Base-by-base conservation (phyloP, 2,797 vertebrate genomes). In the Margarornis squamiger region DNA sequence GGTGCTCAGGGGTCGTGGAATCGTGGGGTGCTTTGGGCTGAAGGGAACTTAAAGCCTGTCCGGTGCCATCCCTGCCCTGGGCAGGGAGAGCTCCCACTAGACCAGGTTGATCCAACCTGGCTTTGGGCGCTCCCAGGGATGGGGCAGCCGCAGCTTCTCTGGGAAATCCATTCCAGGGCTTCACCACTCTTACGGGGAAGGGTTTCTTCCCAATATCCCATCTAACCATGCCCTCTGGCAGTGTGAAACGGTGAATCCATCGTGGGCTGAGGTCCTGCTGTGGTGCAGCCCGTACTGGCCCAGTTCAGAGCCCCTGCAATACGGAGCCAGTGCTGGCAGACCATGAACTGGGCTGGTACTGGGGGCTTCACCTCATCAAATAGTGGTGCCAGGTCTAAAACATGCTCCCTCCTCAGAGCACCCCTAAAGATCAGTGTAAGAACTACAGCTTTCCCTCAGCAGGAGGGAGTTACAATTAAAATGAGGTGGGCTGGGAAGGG, bases 51-150 rank as follows among this genome's bases (percentile, higher is more conserved):
- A 17, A 7, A 75, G 26, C 34, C 34, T 27, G 20, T 36, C 26
- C 30, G 15, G 12, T 54, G 21, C 14, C 39, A 46, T 8, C 1
- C 27, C 7, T 67, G n/a, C 21, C 39, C 4, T 6, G 38, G 76
- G 30, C 54, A 54, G 34, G 39, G 30, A 48, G 30, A 18, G 26
- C 3, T 38, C 46, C 23, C 41, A 12, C 55, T 36, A 11, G 9
- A 7, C 26, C 55, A 7, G 27, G 8, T 0, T 41, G 32, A 7
- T 62, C 26, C 70, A 32, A 0, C 4, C 55, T 36, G 63, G 55
- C 27, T 30, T 24, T 14, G 63, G 34, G 0, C 20, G 8, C 30
- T 54, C 5, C 9, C 55, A 75, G 30, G 62, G 48, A 41, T 48
- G 23, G 36, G 30, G 18, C 24, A 39, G n/a, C 39, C 30, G 2